Evolutionary conservation across 2,797 vertebrate species (phyloP).

Genomic region (Anas acuta): DNA sequence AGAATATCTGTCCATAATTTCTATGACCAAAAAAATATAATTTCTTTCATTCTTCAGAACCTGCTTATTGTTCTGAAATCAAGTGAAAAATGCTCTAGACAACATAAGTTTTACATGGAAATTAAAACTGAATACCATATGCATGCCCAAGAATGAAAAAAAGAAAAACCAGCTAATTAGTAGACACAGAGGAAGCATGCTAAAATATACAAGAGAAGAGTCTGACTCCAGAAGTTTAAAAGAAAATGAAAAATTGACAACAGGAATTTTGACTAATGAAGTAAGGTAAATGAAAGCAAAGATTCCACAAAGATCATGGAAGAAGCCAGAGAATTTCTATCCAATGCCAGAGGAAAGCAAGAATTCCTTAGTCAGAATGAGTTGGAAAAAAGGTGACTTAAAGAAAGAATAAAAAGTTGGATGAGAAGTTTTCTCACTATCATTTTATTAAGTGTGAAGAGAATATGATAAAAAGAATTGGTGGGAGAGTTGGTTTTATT

Average conservation of each 20-base stretch:
- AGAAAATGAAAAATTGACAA: not conserved
- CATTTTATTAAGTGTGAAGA: rapidly evolving
- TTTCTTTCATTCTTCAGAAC: not conserved
- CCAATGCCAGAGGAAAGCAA: not conserved
- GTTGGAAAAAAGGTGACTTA: not conserved
- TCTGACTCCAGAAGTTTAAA: not conserved
- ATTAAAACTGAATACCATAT: not conserved
- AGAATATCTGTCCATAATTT: not conserved
- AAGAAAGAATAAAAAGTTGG: not conserved
- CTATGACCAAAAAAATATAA: not conserved
- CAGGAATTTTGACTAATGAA: not conserved
- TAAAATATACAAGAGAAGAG: not conserved
- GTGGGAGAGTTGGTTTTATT: rapidly evolving
- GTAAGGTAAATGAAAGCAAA: not conserved
- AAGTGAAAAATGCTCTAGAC: not conserved
- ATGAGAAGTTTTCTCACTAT: not conserved
- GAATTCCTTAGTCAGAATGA: not conserved
- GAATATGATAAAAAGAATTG: not conserved
- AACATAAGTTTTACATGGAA: not conserved
- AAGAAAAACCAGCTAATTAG: not conserved
- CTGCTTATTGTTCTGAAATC: not conserved
- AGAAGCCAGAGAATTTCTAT: not conserved
- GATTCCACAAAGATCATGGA: not conserved
- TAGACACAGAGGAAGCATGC: not conserved
- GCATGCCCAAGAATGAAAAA: not conserved